Base-by-base conservation (phyloP, 1,140 invertebrate genomes). In the Maconellicoccus hirsutus region DNA sequence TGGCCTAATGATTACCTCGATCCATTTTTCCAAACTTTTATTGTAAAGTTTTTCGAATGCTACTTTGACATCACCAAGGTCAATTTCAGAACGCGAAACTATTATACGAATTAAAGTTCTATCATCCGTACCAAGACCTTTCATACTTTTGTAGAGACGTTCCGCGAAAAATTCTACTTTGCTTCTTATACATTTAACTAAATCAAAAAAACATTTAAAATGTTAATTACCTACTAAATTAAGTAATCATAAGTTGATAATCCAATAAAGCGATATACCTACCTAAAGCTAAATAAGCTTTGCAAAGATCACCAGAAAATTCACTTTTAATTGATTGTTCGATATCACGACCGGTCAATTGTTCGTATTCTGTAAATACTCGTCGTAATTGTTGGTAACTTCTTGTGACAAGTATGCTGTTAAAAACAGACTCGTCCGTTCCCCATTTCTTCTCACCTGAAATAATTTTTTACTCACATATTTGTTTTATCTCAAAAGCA, bases 91-190 rank as follows among this genome's bases (percentile, higher is more conserved):
- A 71, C 94, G 84, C 0, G 90, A 87, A 3, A 94, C 89, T 71
- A 96, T 84, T 59, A 96, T 86, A 73, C 94, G 86, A 74, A 96
- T 94, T 61, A 97, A 81, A 71, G 90, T 90, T 1, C 86, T 84
- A 77, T 96, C 93, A 74, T 89, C 87, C 0, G 93, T 96, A 70
- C 93, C 93, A 70, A 90, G 79, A 39, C 91, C 91, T 73, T 87
- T 87, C 91, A 98, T 95, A 3, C 91, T 86, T 76, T 92, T 87
- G 78, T 96, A 87, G 1, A 98, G 81, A 70, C 87, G 85, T 76
- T 94, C 87, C 7, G 94, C 94, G 81, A 96, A 97, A 80, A 92
- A 97, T 29, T 85, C 83, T 2, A 90, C 86, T 78, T 91, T 89
- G 77, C 94, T 93, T 75, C 87, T 85, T 0, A 91, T 87, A 76